Conservation (phyloP, 2,797 vertebrate species). For the Chaetodon trifasciatus region DNA sequence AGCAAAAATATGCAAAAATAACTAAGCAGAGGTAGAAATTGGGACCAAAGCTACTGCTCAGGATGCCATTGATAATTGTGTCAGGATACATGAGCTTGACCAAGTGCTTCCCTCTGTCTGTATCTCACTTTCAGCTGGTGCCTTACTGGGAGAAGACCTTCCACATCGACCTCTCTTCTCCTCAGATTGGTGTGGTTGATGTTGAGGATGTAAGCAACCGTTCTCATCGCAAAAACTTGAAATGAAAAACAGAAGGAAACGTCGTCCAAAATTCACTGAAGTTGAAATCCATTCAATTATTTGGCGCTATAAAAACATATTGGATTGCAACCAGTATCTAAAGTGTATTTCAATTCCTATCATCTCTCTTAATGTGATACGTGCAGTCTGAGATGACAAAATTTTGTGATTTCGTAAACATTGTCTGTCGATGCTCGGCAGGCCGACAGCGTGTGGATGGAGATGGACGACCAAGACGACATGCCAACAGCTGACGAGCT, state of each 20-base stretch:
- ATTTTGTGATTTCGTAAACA: neutral
- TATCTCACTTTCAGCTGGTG: constrained; percentile 85
- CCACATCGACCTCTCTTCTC: constrained; percentile 89
- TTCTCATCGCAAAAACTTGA: neutral
- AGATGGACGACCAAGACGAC: constrained; percentile 93
- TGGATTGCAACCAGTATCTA: too few species aligned
- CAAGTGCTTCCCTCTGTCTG: neutral
- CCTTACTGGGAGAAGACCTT: constrained; percentile 97
- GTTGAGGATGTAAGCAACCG: constrained; percentile 91
- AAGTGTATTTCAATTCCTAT: too few species aligned
- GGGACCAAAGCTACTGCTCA: neutral
- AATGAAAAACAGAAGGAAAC: neutral
- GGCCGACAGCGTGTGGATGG: constrained; percentile 96
- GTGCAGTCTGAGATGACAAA: too few species aligned
- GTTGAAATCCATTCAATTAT: too few species aligned
- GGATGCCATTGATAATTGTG: neutral
- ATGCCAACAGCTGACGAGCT: constrained; percentile 90
- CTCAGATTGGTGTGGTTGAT: constrained; percentile 94
- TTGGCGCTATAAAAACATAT: too few species aligned
- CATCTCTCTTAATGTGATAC: too few species aligned
- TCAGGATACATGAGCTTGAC: neutral
- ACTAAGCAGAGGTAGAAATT: neutral
- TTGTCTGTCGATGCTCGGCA: constrained; percentile 55
- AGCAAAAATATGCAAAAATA: neutral
- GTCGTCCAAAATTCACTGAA: neutral